Base-by-base conservation (phyloP, 2,888 invertebrate genomes). In the Lycophotia porphyrea region DNA sequence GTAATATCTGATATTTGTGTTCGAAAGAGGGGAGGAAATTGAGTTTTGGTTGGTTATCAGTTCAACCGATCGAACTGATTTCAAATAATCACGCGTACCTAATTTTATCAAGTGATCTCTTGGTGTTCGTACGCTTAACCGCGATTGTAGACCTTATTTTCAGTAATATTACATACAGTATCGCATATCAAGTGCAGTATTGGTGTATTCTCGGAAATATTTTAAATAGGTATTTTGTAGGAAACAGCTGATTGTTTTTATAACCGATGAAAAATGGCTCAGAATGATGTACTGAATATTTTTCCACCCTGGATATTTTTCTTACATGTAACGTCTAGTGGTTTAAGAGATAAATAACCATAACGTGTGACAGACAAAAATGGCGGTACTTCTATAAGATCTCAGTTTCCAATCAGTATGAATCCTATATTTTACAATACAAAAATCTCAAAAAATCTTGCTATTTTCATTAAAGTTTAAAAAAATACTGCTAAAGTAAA, bases 41-140 rank as follows among this genome's bases (percentile, higher is more conserved):
- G 81, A 74, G 81, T 81, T 75, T 65, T 65, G 42, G 31, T 81
- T 67, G 24, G 52, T n/a, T 47, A 70, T 66, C 58, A 60, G 66
- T 31, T 61, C 47, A 60, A 58, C 18, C 24, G 27, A 65, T 64
- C 44, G 47, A 65, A 65, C 15, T 64, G 64, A 13, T 64, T 79
- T 77, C 21, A 47, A 77, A 64, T 79, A 24, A 78, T n/a, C 39
- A 52, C 42, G 55, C 69, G 49, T 61, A 31, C 8, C n/a, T 71
- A 71, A 78, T 63, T 44, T 71, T 71, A 44, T 42, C 47, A 39
- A 34, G 68, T 34, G 24, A 27, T 60, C 11, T 42, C 7, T 31
- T n/a, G 31, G 8, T 61, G 36, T 31, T 21, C 31, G 24, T 44
- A 34, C 39, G 21, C 0, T 2, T 24, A 18, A 42, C 21, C n/a